phyloP scores from a whole-genome alignment of 2,888 invertebrate genomes.

The Melieria picta region DNA sequence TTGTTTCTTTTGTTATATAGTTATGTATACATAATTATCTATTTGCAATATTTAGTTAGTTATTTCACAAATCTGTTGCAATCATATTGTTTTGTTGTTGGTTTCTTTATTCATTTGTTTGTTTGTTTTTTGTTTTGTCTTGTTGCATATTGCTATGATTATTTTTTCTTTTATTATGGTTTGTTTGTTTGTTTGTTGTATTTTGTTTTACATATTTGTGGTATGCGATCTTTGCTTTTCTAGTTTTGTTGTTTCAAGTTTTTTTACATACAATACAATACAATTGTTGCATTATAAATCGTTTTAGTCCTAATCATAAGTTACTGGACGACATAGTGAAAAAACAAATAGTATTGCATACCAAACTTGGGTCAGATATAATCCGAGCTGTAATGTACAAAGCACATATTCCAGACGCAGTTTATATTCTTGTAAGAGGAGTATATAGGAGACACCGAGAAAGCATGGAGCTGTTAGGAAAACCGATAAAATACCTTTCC shows the following conservation, averaged over 20 bases:
- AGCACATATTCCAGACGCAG: slow-evolving; percentile 88
- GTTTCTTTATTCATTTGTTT: slow-evolving; percentile 1
- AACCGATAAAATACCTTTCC: slow-evolving; percentile 84
- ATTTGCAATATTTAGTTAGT: not conserved
- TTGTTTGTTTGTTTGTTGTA: slow-evolving; percentile 11
- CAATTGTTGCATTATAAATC: slow-evolving; percentile 22
- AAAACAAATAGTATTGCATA: slow-evolving; percentile 75
- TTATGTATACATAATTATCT: not conserved
- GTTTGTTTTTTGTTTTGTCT: slow-evolving; percentile 16
- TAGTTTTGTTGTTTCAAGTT: slow-evolving; percentile 21
- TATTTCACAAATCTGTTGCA: slow-evolving; percentile 11
- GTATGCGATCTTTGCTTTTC: slow-evolving; percentile 23
- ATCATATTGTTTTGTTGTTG: slow-evolving; percentile 1
- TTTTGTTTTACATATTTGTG: slow-evolving; percentile 1
- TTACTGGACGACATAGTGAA: slow-evolving; percentile 72
- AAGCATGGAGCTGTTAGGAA: slow-evolving; percentile 85
- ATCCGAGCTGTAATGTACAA: slow-evolving; percentile 83
- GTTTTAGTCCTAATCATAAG: slow-evolving; percentile 66
- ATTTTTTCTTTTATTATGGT: slow-evolving; percentile 29
- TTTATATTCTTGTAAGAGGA: slow-evolving; percentile 89
- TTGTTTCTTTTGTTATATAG: not conserved
- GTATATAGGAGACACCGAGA: slow-evolving; percentile 84
- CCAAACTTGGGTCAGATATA: slow-evolving; percentile 73
- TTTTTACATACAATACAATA: slow-evolving; percentile 33
- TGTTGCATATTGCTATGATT: slow-evolving; percentile 23